Base-by-base conservation (phyloP, 92 coral and sea anemone species). In the Palythoa grandis region DNA sequence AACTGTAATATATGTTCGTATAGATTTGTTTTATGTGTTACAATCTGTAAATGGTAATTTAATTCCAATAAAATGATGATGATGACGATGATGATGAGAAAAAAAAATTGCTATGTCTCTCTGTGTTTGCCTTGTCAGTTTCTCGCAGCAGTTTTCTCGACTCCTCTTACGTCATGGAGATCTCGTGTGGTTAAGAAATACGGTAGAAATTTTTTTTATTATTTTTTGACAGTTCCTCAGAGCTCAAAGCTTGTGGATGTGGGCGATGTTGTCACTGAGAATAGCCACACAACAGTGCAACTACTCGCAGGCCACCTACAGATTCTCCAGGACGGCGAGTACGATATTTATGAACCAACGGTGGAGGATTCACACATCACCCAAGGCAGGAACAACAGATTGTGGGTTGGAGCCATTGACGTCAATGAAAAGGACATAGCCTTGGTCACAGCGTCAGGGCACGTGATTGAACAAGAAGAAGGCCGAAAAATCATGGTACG, bases 301-400 rank as follows among this genome's bases (percentile, higher is more conserved):
- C 54, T 74, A 5, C 58, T 17, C 12, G 78, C 58, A 47, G 78
- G 78, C 2, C 78, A 74, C 47, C 8, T 74, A 9, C 78, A 74
- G 78, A 15, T 74, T 6, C 78, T 74, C 9, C 60, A 74, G 11
- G 61, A n/a, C 19, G 78, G 78, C 24, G 78, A 47, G 58, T 74
- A 74, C 9, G 78, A 74, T 43, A 20, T 74, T 23, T 74, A 19
- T 48, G 78, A 74, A 2, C 78, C 78, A 10, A 74, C 78, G 14
- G 78, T 74, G n/a, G 37, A 74, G 78, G 78, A 74, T 52, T 20
- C 61, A 5, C 38, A 74, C 25, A 74, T 74, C 19, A 74, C 9
- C 1, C 60, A 19, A 50, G 13, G 61, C 54, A 50, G 52, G 3
- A 22, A 50, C 9, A 22, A 43, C 78, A 12, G 20, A 16, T 74